Evolutionary conservation across 2,113 vertebrate genomes (phyloP).

Genomic region (Raja brachyura): DNA sequence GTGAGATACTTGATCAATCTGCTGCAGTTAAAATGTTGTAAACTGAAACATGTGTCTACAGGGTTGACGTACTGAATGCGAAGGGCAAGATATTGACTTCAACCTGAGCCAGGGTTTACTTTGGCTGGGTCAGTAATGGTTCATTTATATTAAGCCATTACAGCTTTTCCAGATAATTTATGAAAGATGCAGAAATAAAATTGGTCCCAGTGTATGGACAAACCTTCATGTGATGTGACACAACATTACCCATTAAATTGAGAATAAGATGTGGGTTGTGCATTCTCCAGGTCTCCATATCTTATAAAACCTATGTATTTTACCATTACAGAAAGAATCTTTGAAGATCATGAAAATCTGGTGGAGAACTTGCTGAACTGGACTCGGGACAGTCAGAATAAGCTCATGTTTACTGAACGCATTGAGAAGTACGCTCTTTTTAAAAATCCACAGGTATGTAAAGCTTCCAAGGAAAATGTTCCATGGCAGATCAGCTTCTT

Average conservation of each 20-base stretch:
- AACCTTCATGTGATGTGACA: neutral
- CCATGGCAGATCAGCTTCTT: neutral
- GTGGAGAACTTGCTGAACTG: conserved; percentile 97
- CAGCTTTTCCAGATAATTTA: neutral
- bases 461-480: neutral
- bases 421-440: conserved; percentile 97
- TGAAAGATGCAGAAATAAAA: neutral
- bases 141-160: neutral
- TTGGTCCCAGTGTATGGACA: neutral
- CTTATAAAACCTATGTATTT: neutral
- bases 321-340: conserved; percentile 75
- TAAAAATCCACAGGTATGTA: conserved; percentile 90
- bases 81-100: too few species aligned
- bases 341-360: conserved; percentile 96
- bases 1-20: too few species aligned
- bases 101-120: too few species aligned
- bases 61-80: too few species aligned
- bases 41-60: too few species aligned
- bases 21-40: too few species aligned
- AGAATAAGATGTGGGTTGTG: neutral
- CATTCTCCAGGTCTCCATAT: neutral
- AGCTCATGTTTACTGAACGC: conserved; percentile 91
- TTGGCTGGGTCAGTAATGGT: neutral
- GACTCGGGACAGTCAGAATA: conserved; percentile 97
- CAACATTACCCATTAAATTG: neutral